phyloP scores from a whole-genome alignment of 2,888 invertebrate genomes.

The Crematogaster levior region DNA sequence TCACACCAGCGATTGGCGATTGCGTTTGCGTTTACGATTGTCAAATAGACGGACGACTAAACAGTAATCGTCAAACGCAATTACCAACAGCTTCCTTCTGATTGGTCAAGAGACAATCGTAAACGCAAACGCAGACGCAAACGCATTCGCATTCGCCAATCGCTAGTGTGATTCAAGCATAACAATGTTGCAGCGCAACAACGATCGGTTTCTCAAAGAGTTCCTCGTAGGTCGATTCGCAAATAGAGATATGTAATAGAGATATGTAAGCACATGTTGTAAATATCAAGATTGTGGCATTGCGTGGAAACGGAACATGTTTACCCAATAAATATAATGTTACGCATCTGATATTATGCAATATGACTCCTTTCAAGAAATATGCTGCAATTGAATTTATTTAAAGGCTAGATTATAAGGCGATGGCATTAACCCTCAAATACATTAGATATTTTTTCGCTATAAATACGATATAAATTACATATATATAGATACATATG shows the following conservation, averaged over 20 bases:
- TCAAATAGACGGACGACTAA: too few relatives aligned
- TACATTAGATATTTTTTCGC: neutral
- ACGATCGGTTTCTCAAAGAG: constrained; percentile 21
- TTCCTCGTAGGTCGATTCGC: constrained; percentile 15
- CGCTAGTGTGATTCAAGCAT: too few relatives aligned
- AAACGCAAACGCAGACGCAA: too few relatives aligned
- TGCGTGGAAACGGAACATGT: constrained; percentile 7
- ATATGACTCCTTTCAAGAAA: constrained; percentile 6
- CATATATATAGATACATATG: too few relatives aligned
- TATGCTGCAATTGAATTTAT: neutral
- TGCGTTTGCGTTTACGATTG: too few relatives aligned
- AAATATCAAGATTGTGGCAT: constrained; percentile 42
- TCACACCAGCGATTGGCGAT: too few relatives aligned
- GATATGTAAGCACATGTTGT: constrained; percentile 16
- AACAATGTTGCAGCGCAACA: constrained; percentile 33
- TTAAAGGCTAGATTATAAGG: constrained; percentile 6
- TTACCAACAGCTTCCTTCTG: too few relatives aligned
- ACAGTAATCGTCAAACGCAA: too few relatives aligned
- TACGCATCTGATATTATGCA: constrained; percentile 21
- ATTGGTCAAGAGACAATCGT: too few relatives aligned
- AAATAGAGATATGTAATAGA: constrained; percentile 42
- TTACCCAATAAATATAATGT: constrained; percentile 4
- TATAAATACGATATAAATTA: neutral
- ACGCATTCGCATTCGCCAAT: too few relatives aligned
- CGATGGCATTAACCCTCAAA: constrained; percentile 9